Base-by-base conservation (phyloP, 2,113 vertebrate genomes). In the Sander vitreus region DNA sequence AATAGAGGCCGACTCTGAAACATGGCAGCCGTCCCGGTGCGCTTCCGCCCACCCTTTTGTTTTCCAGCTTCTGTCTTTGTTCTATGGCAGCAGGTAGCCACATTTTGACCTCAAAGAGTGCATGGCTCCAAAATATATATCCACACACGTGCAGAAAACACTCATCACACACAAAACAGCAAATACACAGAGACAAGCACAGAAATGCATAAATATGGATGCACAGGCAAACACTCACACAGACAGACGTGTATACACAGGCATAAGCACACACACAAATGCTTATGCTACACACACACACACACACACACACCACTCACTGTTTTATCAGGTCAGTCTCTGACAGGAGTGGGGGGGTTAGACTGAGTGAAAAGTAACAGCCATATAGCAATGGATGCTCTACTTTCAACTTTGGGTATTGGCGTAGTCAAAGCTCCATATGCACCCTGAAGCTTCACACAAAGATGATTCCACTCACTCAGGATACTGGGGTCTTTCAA, bases 281-380 rank as follows among this genome's bases (percentile, higher is more conserved):
- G 71, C 48, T 74, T 63, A 62, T 47, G 50, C 60, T 23, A 54
- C 71, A 72, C 77, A 85, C 50, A 74, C 27, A 72, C 30, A 73
- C 62, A 64, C 75, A 33, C 25, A 59, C 71, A 79, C 75, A 80
- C 81, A 76, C 73, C 39, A 43, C 39, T 11, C 39, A 43, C 48
- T 76, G 83, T 79, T 89, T 93, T 91, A 91, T 89, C 85, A 89
- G 91, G 92, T 92, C 90, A 93, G 76, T 85, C 83, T 86, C 82
- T 85, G 70, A 85, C 72, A 89, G 84, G 16, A 78, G 69, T 36
- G 78, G 55, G 75, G 72, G 73, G 71, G 27, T 76, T 80, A 64
- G 62, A 83, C 72, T 80, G 54, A 89, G 88, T 85, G 77, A 84
- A 80, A 73, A 85, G 78, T 59, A 73, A 85, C 76, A 74, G 76